Evolutionary conservation across 2,113 vertebrate genomes (phyloP).

Genomic region (Connochaetes taurinus): DNA sequence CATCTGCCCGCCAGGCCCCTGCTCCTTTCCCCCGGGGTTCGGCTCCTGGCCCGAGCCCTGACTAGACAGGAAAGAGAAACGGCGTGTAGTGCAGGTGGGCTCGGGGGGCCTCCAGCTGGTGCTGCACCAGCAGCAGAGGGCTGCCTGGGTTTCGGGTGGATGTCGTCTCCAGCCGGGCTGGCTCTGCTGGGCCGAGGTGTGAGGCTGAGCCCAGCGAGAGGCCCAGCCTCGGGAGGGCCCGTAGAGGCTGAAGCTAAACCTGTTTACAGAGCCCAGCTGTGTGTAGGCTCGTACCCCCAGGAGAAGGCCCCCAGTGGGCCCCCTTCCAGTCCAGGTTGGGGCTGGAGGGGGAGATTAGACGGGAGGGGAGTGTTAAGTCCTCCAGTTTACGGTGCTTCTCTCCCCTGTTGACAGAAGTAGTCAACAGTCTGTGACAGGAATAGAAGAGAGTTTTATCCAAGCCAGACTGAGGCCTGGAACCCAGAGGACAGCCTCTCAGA

Average conservation of each 20-base stretch:
- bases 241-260: too few relatives aligned
- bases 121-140: rapidly evolving
- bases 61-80: rapidly evolving
- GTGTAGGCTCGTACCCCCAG: rapidly evolving
- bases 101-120: rapidly evolving
- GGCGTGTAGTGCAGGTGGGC: rapidly evolving
- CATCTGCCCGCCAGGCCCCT: rapidly evolving
- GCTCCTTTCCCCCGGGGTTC: rapidly evolving
- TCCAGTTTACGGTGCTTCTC: background rate
- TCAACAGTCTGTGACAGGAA: background rate
- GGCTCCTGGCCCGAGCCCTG: background rate
- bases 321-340: background rate
- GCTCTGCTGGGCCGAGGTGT: rapidly evolving
- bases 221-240: rapidly evolving
- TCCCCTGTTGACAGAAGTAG: background rate
- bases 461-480: background rate
- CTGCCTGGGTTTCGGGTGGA: too few relatives aligned
- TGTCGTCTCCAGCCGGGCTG: rapidly evolving
- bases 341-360: background rate
- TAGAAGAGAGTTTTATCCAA: background rate
- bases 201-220: background rate
- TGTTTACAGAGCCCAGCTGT: background rate
- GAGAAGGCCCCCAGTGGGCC: rapidly evolving
- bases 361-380: rapidly evolving
- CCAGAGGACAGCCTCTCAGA: background rate